Percentiles rank a stretch among this genome's conserved stretches.
Evolutionary conservation across 2,113 vertebrate genomes (phyloP).

Genomic region (Silurus meridionalis): DNA sequence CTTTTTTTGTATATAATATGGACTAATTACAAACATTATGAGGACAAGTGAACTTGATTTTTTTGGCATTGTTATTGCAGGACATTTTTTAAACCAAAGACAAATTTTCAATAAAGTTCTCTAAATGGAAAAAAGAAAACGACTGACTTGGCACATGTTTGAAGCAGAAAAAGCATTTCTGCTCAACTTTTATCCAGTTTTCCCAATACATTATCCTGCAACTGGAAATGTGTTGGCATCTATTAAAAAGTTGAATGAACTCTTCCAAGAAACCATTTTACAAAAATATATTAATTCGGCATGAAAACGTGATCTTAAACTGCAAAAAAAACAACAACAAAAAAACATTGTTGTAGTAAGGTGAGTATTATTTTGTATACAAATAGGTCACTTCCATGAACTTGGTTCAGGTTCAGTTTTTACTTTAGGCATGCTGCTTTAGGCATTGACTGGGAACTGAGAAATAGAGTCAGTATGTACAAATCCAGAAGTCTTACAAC

Average conservation of each 20-base stretch:
- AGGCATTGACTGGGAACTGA: background rate
- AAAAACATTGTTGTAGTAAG: background rate
- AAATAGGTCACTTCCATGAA: background rate
- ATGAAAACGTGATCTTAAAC: background rate
- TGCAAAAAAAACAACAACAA: background rate
- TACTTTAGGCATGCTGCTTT: background rate
- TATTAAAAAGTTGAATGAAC: background rate
- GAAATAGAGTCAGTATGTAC: background rate
- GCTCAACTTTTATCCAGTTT: background rate
- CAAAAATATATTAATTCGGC: background rate
- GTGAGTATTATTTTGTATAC: background rate
- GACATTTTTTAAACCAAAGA: background rate
- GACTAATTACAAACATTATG: background rate
- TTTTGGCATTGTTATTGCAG: background rate
- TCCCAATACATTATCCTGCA: too few species aligned
- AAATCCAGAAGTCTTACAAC: background rate
- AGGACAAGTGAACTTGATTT: background rate
- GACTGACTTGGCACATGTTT: background rate
- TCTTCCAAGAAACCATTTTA: background rate
- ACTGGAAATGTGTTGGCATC: background rate
- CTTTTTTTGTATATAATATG: background rate
- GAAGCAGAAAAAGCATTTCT: background rate
- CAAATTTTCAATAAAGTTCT: background rate
- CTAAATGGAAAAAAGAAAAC: background rate
- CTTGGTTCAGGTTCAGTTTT: background rate